Evolutionary conservation across 2,113 vertebrate species (phyloP), one percentile per base, ranked within the genome.

Genomic region (Percina caprodes): DNA sequence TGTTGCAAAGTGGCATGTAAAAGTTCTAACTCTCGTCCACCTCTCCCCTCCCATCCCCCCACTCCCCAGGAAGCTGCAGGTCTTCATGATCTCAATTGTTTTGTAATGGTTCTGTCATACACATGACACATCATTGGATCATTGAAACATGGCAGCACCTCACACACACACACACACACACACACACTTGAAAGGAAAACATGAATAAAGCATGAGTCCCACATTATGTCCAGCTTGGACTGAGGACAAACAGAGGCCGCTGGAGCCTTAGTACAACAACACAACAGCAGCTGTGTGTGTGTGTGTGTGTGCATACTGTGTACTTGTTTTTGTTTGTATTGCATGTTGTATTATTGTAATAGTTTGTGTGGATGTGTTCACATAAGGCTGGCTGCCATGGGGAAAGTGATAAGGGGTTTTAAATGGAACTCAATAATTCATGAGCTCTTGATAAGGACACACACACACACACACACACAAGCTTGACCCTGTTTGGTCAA

Each of bases 391-490:
- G 90, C 90, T 91, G 90, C 90, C 86, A 90, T 89, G 78, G 88
- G 80, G 86, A 91, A 72, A 33, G 75, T 86, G 86, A 86, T 89
- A 83, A 88, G 71, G 71, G 79, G 74, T 82, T 89, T 78, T 86
- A 90, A 91, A 90, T 90, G 83, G 84, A 69, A 24, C 85, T 90
- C 77, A 91, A 88, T 91, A 88, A 91, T 90, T 88, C 86, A 91
- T 90, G 84, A 90, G 86, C 55, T 82, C 14, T 82, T 74, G 86
- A 91, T 88, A 83, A 89, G 68, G 77, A 71, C 66, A 65, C 73
- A 80, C 12, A 1, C 15, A 13, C 23, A 10, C 54, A 45, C 61
- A 66, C 49, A 60, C n/a, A 23, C 7, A 51, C 30, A 9, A 42
- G 39, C 39, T 42, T 42, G 39, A 42, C 39, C 39, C 39, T 11